Evolutionary conservation across 2,888 invertebrate species (phyloP), one percentile per base, ranked within the genome.

Genomic region (Scaptodrosophila latifasciaeformis): DNA sequence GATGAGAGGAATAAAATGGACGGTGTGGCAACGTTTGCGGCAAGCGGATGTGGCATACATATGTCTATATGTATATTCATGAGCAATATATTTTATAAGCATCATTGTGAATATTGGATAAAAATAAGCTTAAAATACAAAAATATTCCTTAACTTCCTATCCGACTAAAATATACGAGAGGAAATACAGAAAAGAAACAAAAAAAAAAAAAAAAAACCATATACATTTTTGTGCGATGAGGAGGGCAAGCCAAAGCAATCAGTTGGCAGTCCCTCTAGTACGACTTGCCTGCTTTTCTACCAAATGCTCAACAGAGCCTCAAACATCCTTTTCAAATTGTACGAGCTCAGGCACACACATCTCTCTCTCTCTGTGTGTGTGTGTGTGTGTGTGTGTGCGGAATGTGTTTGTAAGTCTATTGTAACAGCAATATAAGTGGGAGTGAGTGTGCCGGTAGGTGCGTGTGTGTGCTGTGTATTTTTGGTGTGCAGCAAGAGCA

Each of bases 61-160:
- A 59, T 54, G 53, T 54, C 39, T 47, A 49, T 67, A 48, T 63
- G 70, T 69, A 67, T 66, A 69, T 72, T 72, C 72, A 70, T 69
- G 67, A 65, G 79, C 67, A 70, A 77, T 80, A 65, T 74, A 80
- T 74, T 65, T 68, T 63, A 77, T 77, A 76, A 80, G 77, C 74
- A 70, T 74, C 74, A 76, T 77, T 79, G 61, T 75, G 80, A 65
- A 75, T 75, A 80, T 75, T 80, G 80, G 70, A 80, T 80, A 77
- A 74, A 71, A 76, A 66, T 75, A 72, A 74, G 74, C 75, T 77
- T 62, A 56, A 70, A 74, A 67, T 76, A 65, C 67, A 70, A 59
- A 64, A 70, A 74, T 80, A 80, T 70, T 67, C 77, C 68, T 59
- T 67, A 57, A 62, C 62, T 59, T 49, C 27, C 24, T 39, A 46